Evolutionary conservation across 1,140 invertebrate species (phyloP).

Genomic region (Tyrophagus putrescentiae): DNA sequence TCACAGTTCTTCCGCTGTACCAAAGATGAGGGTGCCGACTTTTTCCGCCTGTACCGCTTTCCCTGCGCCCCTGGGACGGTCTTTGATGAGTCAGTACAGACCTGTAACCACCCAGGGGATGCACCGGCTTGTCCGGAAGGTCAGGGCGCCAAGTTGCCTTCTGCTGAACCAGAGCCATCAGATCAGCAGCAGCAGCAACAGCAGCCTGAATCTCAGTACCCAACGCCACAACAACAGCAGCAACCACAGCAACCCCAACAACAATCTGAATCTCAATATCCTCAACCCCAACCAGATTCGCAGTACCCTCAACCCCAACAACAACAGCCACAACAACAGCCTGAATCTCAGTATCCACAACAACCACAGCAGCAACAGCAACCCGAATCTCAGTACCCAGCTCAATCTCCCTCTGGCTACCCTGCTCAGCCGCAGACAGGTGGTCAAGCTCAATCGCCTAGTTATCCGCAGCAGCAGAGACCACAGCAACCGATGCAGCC

Average conservation of each 20-base stretch:
- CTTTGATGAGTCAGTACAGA: conserved; percentile 31
- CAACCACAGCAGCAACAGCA: not conserved
- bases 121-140: conserved; percentile 9
- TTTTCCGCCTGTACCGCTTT: conserved; percentile 38
- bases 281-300: not conserved
- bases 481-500: not conserved
- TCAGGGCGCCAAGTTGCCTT: not conserved
- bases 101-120: conserved; percentile 27
- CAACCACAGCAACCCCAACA: not conserved
- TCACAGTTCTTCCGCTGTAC: conserved; percentile 41
- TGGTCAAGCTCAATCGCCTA: not conserved
- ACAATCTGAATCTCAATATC: not conserved
- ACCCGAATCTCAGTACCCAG: not conserved
- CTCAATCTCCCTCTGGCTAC: not conserved
- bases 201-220: not conserved
- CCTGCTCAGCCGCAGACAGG: not conserved
- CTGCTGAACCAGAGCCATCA: not conserved
- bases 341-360: not conserved
- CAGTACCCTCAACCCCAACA: not conserved
- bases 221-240: not conserved
- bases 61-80: conserved; percentile 33
- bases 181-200: not conserved
- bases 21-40: conserved; percentile 28
- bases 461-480: not conserved
- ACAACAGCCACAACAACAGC: not conserved